Base-by-base conservation (phyloP, 2,797 vertebrate genomes). In the Myripristis murdjan region DNA sequence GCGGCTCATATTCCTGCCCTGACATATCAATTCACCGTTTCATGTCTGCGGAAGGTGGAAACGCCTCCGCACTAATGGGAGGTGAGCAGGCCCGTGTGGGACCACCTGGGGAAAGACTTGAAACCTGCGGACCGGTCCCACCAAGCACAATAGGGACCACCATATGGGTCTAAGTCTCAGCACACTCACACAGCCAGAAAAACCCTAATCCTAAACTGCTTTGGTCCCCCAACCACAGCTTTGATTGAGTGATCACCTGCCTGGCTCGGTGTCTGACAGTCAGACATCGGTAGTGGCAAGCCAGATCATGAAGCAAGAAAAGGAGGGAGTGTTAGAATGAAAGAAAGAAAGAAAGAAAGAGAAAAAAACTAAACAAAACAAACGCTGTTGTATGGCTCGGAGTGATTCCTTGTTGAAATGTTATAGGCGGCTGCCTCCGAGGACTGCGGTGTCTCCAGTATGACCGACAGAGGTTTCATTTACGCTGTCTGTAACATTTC, bases 371-470 rank as follows among this genome's bases (percentile, higher is more conserved):
- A 33, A 41, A 64, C 39, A 61, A 28, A 59, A 39, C 41, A 59
- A 52, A 49, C 64, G 59, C 61, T 28, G 68, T 55, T 39, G 28
- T n/a, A n/a, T n/a, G n/a, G n/a, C n/a, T n/a, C n/a, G 55, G 79
- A 81, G 81, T 80, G 75, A 67, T 55, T 67, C 75, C 68, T 51
- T 75, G 81, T 54, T 88, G 82, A 90, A 81, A 87, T 54, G 20
- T 53, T 35, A 35, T 11, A 53, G n/a, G 31, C 43, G 51, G 62
- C 23, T 5, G 51, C 24, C 48, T 72, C 57, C 48, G 67, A 49
- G 47, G 66, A 63, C 62, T 44, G 14, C 56, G 49, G 67, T 43
- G 59, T 47, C 52, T 81, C 57, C 73, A 55, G 80, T 59, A 66
- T 18, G 59, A 31, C 53, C 67, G 41, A 67, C 60, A 75, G 70